Evolutionary conservation across 2,888 invertebrate species (phyloP), one percentile per base, ranked within the genome.

Genomic region (Amphipyra berbera): DNA sequence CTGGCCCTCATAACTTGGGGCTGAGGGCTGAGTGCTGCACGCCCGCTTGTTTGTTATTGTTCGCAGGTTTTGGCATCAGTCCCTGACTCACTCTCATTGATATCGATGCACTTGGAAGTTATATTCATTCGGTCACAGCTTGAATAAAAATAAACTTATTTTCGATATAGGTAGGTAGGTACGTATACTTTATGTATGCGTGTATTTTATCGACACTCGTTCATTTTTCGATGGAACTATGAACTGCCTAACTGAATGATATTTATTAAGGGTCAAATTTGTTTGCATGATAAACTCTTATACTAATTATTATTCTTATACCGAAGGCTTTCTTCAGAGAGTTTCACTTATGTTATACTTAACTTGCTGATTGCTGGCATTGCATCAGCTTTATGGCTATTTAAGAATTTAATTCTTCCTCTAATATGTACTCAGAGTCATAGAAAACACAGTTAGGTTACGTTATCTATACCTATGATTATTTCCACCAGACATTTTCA

Each of bases 1-100:
- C 82, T 84, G 77, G 69, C 72, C 82, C 77, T 88, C 88, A 83
- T 90, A 88, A 90, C 85, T 88, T 79, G 84, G 83, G 68, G 67
- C 71, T 73, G 74, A 65, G 65, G 70, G 70, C 62, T 62, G 64
- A 55, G 54, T 62, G 60, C 57, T 61, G 68, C 60, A 75, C 72
- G 75, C 73, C 57, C 72, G 62, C 63, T 63, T 70, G 62, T 78
- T 75, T 76, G 79, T 82, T 76, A 77, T 78, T 79, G 77, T 79
- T 76, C 58, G 73, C 76, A 67, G 60, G 65, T 79, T 79, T 82
- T 82, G 69, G 75, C 72, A 73, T 74, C 75, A 66, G 53, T 41
- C 55, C 56, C 70, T 73, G 70, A 73, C 75, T 79, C 78, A 77
- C 63, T 52, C 61, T 61, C 52, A 55, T 65, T 75, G 73, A 78